Conservation (phyloP, 2,797 vertebrate genomes). For the Anas bernieri region DNA sequence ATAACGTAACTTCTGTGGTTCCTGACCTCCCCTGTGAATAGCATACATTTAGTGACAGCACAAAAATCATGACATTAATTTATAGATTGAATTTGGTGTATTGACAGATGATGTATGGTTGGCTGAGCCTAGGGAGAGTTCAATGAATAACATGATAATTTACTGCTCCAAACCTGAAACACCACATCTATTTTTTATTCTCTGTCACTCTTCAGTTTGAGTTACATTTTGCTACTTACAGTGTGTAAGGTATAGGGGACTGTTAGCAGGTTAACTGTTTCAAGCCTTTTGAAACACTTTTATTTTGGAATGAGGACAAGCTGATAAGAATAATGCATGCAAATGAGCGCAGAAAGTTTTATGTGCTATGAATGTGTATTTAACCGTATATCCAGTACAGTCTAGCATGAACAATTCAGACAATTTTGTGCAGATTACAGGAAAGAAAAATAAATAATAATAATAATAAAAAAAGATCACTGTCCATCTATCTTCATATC, state of each 20-base stretch:
- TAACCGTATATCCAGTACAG: background rate
- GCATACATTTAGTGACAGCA: constrained; percentile 24
- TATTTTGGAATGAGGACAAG: background rate
- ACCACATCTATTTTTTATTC: constrained; percentile 54
- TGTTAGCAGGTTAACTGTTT: background rate
- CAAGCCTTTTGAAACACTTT: background rate
- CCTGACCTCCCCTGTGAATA: constrained; percentile 22
- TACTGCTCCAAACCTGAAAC: constrained; percentile 25
- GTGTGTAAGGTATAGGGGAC: background rate
- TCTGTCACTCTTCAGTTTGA: constrained; percentile 26
- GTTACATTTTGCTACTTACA: constrained; percentile 13
- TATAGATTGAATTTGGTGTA: constrained; percentile 54
- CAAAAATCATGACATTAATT: constrained; percentile 42
- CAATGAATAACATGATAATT: constrained; percentile 40
- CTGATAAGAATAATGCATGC: background rate
- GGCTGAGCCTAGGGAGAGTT: constrained; percentile 25
- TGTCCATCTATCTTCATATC: background rate
- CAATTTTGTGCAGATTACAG: background rate
- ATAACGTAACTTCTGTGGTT: background rate
- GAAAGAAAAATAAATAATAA: background rate
- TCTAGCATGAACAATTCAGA: background rate
- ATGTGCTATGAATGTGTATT: background rate
- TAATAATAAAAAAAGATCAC: background rate
- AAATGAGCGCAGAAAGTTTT: background rate
- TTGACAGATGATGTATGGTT: constrained; percentile 52